Percentiles rank a stretch among this genome's conserved stretches.
Evolutionary conservation across 2,113 vertebrate species (phyloP).

Genomic region (Dolichallabes microphthalmus): DNA sequence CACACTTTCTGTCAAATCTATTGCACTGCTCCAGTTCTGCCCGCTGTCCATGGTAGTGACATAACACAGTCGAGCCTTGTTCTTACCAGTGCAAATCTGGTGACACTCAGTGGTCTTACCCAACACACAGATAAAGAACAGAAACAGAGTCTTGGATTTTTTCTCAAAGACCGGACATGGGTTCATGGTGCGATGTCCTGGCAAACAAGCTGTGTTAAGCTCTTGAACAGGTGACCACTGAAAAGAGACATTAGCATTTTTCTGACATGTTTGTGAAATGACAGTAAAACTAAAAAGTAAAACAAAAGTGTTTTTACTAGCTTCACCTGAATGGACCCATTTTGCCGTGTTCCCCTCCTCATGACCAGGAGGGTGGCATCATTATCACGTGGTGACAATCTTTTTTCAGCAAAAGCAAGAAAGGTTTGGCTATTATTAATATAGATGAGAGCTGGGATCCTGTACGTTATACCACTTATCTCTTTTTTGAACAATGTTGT

Average conservation of each 20-base stretch:
- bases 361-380: slow-evolving; percentile 83
- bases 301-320: background rate
- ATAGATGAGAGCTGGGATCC: slow-evolving; percentile 87
- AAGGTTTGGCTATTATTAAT: slow-evolving; percentile 70
- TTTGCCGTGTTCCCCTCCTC: slow-evolving; percentile 73
- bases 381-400: slow-evolving; percentile 71
- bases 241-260: slow-evolving; percentile 3
- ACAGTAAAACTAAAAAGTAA: background rate
- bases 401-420: slow-evolving; percentile 89
- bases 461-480: slow-evolving; percentile 74
- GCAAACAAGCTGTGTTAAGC: slow-evolving; percentile 62
- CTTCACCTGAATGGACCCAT: slow-evolving; percentile 74
- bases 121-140: slow-evolving; percentile 87
- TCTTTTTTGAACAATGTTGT: slow-evolving; percentile 78
- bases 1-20: slow-evolving; percentile 81
- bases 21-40: slow-evolving; percentile 78
- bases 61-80: slow-evolving; percentile 83
- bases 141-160: slow-evolving; percentile 71
- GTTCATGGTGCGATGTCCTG: slow-evolving; percentile 75
- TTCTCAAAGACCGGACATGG: slow-evolving; percentile 77
- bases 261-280: background rate
- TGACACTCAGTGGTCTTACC: slow-evolving; percentile 70
- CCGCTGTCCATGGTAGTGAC: slow-evolving; percentile 81
- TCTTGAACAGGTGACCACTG: slow-evolving; percentile 72
- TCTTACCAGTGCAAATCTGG: slow-evolving; percentile 83